Evolutionary conservation across 2,888 invertebrate genomes (phyloP), one percentile per base, ranked within the genome.

Genomic region (Cartodere bifasciata): DNA sequence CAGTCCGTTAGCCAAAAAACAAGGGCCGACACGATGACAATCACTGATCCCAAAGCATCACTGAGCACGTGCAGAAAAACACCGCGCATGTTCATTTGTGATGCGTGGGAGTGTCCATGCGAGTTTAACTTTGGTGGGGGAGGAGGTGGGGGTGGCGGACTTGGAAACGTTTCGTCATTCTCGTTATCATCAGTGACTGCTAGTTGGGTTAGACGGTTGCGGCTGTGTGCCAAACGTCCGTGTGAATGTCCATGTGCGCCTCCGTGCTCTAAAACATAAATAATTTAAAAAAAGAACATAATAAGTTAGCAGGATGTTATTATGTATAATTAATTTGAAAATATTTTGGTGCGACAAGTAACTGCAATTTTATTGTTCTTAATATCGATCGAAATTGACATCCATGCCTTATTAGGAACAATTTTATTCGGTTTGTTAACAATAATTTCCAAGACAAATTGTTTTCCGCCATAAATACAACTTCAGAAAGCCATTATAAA

Each of bases 81-180:
- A n/a, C 95, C 98, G 31, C 88, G 77, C 94, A 99, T 98, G 56
- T 98, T 98, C 82, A 98, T 81, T 56, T 92, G 87, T 2, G 79
- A 76, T 1, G 83, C 71, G 43, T 72, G 70, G 6, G 58, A 58
- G 32, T 65, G 62, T 46, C 47, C 54, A 52, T 42, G 61, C 49
- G 41, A 41, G 7, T 31, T 30, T 9, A 31, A 22, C 16, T 40
- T 41, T 7, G 27, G 26, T 10, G 36, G 36, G 10, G 46, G 43
- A 6, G 49, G 40, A 2, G 58, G 51, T 10, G 55, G 52, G 10
- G 56, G 54, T 11, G 58, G 55, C 12, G 67, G 66, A 33, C 62
- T 62, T 16, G 65, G 64, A 43, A 67, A 73, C 11, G 69, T 60
- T 47, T 73, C 71, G 44, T 78, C 77, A 50, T 79, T 78, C 52